These are phyloP conservation scores for Corticium candelabrum DNA, from an alignment of 37 sponge, comb jelly and placozoan species.

Conservation along the genomic window DNA sequence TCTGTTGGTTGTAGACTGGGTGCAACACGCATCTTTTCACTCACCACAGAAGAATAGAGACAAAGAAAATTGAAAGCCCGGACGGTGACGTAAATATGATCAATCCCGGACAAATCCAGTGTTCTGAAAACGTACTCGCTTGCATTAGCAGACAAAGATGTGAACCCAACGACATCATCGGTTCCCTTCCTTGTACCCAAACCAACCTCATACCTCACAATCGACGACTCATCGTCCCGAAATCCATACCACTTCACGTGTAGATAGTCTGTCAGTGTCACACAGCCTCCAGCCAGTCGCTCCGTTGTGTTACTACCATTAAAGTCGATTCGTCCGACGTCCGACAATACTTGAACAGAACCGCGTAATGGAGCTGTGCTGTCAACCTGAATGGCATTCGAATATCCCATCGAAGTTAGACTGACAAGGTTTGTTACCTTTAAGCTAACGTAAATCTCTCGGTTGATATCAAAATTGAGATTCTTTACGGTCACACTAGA, in stretches of 20 bases:
- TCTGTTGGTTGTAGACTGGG: conserved; percentile 12
- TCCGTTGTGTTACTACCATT: background rate
- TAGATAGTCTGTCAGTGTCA: background rate
- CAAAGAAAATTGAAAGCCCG: conserved; percentile 17
- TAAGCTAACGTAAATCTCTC: background rate
- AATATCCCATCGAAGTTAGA: background rate
- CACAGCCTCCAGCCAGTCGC: background rate
- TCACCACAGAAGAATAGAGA: conserved; percentile 13
- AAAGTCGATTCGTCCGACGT: background rate
- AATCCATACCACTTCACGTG: background rate
- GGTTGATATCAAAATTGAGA: background rate
- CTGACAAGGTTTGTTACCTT: background rate
- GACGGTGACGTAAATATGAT: conserved; percentile 35
- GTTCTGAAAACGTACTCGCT: conserved; percentile 8
- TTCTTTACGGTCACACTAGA: background rate
- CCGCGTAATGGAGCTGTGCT: background rate
- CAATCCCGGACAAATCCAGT: background rate
- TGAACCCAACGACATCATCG: conserved; percentile 17
- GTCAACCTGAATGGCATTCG: background rate
- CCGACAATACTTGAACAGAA: background rate
- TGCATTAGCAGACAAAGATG: conserved; percentile 11
- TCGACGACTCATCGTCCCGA: background rate
- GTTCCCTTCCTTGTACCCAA: conserved; percentile 39
- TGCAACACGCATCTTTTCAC: conserved; percentile 27
- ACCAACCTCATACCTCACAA: conserved; percentile 20